Conservation (phyloP, 1,140 invertebrate genomes). For the Drosophila bifasciata region DNA sequence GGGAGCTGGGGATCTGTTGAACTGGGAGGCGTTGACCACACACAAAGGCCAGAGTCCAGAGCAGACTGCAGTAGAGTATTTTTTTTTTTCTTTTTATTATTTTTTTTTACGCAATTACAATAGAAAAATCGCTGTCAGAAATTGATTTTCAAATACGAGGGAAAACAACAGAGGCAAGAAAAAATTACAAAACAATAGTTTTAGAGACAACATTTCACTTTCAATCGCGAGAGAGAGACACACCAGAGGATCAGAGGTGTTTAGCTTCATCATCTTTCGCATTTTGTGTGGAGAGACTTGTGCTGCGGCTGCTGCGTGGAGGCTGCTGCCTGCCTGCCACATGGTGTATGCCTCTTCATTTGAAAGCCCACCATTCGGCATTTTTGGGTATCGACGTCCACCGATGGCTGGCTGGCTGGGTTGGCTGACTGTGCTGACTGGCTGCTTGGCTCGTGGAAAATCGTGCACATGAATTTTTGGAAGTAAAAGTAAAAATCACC, state of each 20-base stretch:
- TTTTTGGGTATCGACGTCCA: constrained; percentile 69
- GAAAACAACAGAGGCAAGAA: constrained; percentile 52
- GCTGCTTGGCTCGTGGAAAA: constrained; percentile 48
- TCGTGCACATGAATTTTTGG: constrained; percentile 69
- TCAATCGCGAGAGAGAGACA: constrained; percentile 36
- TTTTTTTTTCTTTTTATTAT: constrained; percentile 3
- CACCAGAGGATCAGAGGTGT: constrained; percentile 27
- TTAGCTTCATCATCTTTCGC: constrained; percentile 64
- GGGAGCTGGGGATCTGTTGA: constrained; percentile 51
- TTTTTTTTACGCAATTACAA: constrained; percentile 52
- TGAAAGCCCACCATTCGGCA: constrained; percentile 61
- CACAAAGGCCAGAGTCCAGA: constrained; percentile 13
- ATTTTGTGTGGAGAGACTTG: constrained; percentile 37
- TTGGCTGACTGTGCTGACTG: neutral
- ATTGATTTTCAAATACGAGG: constrained; percentile 59
- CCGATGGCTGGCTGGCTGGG: constrained; percentile 7
- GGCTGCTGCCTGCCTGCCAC: constrained; percentile 7
- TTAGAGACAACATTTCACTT: constrained; percentile 62
- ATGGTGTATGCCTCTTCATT: constrained; percentile 71
- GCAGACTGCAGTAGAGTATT: no score
- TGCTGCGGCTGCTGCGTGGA: constrained; percentile 43
- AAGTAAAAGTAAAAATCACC: constrained; percentile 81
- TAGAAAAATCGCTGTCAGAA: constrained; percentile 61
- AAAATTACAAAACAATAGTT: constrained; percentile 53
- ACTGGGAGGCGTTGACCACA: constrained; percentile 34